Percentiles rank a stretch among this genome's conserved stretches.
These are phyloP conservation scores for Eunapius fragilis DNA, from an alignment of 37 sponge, comb jelly and placozoan species.

Conservation along the genomic window DNA sequence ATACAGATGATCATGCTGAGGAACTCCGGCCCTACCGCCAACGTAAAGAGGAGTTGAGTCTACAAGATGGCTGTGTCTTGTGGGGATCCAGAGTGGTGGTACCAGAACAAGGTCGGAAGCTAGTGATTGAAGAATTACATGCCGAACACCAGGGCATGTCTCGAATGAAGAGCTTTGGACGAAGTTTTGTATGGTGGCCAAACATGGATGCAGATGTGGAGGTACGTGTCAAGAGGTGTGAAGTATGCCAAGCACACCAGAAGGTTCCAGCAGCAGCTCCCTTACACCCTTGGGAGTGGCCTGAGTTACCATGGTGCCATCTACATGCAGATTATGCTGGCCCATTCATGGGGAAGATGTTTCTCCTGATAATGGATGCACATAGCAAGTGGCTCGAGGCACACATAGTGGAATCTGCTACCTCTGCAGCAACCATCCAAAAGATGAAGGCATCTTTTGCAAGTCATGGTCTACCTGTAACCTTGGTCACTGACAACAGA, in stretches of 20 bases:
- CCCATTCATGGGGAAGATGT: slow-evolving; percentile 21
- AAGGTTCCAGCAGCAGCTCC: slow-evolving; percentile 8
- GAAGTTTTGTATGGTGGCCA: slow-evolving; percentile 24
- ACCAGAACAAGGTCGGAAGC: slow-evolving; percentile 11
- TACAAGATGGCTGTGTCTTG: slow-evolving; percentile 13
- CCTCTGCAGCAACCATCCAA: slow-evolving; percentile 10
- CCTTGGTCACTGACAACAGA: slow-evolving; percentile 1
- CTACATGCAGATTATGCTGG: slow-evolving; percentile 11
- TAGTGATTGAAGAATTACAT: not conserved
- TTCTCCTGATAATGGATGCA: slow-evolving; percentile 16
- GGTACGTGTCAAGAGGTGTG: slow-evolving; percentile 9
- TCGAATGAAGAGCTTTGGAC: not conserved
- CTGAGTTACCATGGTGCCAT: slow-evolving; percentile 4
- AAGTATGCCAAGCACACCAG: slow-evolving; percentile 1
- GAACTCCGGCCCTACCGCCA: slow-evolving; percentile 1
- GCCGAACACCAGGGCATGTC: not conserved
- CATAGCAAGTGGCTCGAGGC: slow-evolving; percentile 20
- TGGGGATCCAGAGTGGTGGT: slow-evolving; percentile 14
- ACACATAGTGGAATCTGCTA: not conserved
- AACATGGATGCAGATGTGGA: slow-evolving; percentile 17
- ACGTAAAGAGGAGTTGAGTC: slow-evolving; percentile 8
- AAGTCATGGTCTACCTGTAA: slow-evolving; percentile 2
- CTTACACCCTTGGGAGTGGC: slow-evolving; percentile 29
- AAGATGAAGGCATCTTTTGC: slow-evolving; percentile 4
- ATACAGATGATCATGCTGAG: not conserved